phyloP scores from a whole-genome alignment of 2,888 invertebrate genomes.

The Cheilosia impressa region DNA sequence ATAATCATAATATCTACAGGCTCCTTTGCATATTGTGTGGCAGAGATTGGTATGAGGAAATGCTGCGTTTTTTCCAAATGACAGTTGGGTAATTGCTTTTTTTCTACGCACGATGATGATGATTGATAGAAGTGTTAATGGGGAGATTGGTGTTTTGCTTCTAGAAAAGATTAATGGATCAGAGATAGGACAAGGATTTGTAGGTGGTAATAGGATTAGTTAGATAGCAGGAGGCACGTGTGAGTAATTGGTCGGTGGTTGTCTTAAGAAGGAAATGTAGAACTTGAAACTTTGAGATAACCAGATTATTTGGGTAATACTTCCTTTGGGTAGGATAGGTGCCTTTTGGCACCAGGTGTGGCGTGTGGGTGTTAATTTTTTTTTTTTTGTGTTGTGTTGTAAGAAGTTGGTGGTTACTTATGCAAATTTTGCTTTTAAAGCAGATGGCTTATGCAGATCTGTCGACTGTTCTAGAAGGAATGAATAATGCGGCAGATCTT shows the following conservation, averaged over 20 bases:
- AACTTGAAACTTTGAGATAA: conserved; percentile 30
- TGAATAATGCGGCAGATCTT: neutral
- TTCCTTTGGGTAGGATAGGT: conserved; percentile 27
- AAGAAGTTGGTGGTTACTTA: neutral
- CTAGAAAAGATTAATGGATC: conserved; percentile 58
- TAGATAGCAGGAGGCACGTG: conserved; percentile 27
- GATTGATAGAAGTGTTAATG: conserved; percentile 62
- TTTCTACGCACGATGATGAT: conserved; percentile 6
- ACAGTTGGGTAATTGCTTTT: conserved; percentile 42
- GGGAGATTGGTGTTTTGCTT: conserved; percentile 19
- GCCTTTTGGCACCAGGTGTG: neutral
- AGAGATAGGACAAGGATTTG: conserved; percentile 49
- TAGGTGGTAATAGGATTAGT: conserved; percentile 72
- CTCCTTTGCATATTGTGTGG: conserved; percentile 1
- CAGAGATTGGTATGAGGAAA: conserved; percentile 49
- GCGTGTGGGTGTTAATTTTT: too few species aligned
- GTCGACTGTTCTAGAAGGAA: neutral
- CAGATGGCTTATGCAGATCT: conserved; percentile 9
- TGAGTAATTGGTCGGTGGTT: neutral
- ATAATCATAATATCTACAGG: neutral
- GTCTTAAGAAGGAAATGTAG: conserved; percentile 56
- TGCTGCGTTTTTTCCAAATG: conserved; percentile 33
- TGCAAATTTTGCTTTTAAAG: conserved; percentile 16
- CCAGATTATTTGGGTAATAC: conserved; percentile 24
- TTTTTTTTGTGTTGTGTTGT: too few species aligned